These are phyloP conservation scores for Meta bourneti DNA, from an alignment of 2,888 invertebrate genomes.

Conservation along the genomic window DNA sequence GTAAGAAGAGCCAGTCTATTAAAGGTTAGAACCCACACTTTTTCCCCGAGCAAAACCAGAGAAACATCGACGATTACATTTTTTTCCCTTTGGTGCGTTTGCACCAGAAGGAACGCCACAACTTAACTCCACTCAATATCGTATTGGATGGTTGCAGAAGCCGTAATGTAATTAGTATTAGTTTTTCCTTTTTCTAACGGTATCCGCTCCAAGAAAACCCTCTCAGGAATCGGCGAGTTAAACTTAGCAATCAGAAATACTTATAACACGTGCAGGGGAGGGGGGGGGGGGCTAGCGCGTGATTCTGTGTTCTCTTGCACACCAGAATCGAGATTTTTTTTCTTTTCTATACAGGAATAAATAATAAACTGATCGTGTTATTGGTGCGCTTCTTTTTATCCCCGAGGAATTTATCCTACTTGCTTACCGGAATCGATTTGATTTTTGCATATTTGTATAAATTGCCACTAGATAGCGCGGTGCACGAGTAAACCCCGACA, in stretches of 20 bases:
- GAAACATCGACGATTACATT: neutral
- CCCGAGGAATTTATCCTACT: neutral
- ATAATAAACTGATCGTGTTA: neutral
- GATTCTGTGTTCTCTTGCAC: neutral
- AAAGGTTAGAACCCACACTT: neutral
- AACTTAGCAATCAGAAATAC: constrained; percentile 9
- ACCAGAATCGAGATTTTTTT: neutral
- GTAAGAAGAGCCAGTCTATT: neutral
- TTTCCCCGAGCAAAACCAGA: neutral
- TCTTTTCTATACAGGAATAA: neutral
- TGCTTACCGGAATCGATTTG: neutral
- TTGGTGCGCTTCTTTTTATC: neutral
- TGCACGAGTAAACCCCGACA: too few relatives aligned
- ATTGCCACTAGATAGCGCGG: too few relatives aligned
- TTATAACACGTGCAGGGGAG: constrained; percentile 21
- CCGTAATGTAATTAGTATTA: constrained; percentile 42
- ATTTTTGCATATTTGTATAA: neutral
- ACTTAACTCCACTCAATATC: constrained; percentile 10
- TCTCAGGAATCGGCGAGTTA: constrained; percentile 15
- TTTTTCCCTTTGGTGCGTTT: neutral
- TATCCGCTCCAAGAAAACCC: constrained; percentile 1
- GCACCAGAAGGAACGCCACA: neutral
- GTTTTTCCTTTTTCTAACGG: neutral
- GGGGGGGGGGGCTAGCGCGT: constrained; percentile 1
- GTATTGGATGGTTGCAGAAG: constrained; percentile 22